Percentiles rank a stretch among this genome's conserved stretches.
Conservation (phyloP, 2,888 invertebrate species). For the Micoletzkya japonica region DNA sequence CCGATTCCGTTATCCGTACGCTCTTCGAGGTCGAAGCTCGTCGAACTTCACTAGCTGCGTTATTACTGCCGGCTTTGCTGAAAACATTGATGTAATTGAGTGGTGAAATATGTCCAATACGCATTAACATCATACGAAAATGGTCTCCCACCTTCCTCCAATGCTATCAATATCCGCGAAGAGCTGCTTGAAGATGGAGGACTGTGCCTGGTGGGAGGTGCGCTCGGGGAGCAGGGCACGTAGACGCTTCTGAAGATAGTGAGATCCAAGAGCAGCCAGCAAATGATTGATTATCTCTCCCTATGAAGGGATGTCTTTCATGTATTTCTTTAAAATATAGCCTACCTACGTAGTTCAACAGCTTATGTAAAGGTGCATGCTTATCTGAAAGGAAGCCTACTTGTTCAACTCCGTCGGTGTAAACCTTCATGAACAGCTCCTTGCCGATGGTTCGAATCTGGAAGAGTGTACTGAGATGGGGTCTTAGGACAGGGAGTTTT, state of each 20-base stretch:
- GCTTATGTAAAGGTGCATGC: too few species aligned
- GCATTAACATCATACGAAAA: too few species aligned
- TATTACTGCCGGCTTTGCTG: too few species aligned
- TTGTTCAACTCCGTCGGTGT: neutral
- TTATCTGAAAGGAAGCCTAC: too few species aligned
- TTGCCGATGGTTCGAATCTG: slow-evolving; percentile 11
- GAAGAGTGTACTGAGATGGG: too few species aligned
- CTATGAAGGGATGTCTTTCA: neutral
- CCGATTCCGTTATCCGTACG: slow-evolving; percentile 20
- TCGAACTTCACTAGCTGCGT: neutral
- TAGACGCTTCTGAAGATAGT: neutral
- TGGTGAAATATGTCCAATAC: too few species aligned
- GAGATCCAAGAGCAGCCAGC: neutral
- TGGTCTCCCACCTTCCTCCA: neutral
- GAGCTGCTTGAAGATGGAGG: slow-evolving; percentile 12
- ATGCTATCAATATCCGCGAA: slow-evolving; percentile 20
- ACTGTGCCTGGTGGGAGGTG: slow-evolving; percentile 12
- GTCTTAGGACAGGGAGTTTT: neutral
- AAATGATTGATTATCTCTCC: neutral
- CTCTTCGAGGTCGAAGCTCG: neutral
- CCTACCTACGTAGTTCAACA: too few species aligned
- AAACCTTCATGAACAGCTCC: slow-evolving; percentile 12
- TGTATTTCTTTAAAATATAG: neutral
- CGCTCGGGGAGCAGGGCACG: neutral
- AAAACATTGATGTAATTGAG: too few species aligned